Conservation (phyloP, 1,140 invertebrate species). For the Pomacea maculata region DNA sequence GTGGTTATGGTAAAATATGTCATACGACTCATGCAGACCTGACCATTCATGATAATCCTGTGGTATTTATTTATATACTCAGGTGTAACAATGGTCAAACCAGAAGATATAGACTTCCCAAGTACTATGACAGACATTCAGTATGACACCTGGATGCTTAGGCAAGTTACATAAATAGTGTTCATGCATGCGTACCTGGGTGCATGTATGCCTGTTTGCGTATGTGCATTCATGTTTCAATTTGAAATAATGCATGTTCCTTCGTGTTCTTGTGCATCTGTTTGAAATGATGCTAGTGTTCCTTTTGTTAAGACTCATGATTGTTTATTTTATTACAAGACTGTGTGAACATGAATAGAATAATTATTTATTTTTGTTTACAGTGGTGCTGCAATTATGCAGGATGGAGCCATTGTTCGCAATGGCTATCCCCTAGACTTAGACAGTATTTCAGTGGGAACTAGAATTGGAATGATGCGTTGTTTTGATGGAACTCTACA, state of each 20-base stretch:
- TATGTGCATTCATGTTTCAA: too few species aligned
- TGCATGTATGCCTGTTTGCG: too few species aligned
- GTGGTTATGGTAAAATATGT: too few species aligned
- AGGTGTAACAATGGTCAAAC: constrained; percentile 85
- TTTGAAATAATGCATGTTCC: too few species aligned
- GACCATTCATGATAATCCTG: too few species aligned
- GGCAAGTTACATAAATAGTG: constrained; percentile 66
- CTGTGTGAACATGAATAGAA: too few species aligned
- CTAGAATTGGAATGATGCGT: constrained; percentile 86
- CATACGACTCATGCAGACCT: too few species aligned
- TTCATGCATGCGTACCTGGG: background rate
- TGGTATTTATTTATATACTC: background rate
- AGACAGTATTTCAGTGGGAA: constrained; percentile 79
- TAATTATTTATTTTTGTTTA: constrained; percentile 47
- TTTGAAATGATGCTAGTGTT: too few species aligned
- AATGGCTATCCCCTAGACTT: constrained; percentile 87
- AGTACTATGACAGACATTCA: constrained; percentile 92
- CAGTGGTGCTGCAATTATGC: constrained; percentile 70
- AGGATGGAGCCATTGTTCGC: constrained; percentile 83
- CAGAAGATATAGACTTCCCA: constrained; percentile 86
- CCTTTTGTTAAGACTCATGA: too few species aligned
- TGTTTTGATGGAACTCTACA: constrained; percentile 85
- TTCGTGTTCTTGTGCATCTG: too few species aligned
- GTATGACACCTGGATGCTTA: constrained; percentile 92
- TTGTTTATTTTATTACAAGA: too few species aligned